These are phyloP conservation scores for Conus betulinus DNA, from an alignment of 1,140 invertebrate species.

Conservation along the genomic window DNA sequence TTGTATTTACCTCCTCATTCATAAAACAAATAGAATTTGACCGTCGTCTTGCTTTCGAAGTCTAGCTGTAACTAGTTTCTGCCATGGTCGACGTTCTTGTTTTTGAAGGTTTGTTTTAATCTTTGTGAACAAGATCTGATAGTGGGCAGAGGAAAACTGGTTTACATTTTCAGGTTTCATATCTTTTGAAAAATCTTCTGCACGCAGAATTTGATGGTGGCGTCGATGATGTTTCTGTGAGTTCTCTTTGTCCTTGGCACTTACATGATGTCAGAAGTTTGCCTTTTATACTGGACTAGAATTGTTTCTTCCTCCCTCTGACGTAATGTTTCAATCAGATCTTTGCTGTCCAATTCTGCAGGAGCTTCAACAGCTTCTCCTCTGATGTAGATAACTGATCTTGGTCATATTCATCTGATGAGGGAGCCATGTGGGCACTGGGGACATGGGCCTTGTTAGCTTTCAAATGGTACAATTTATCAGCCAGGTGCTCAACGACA, in stretches of 20 bases:
- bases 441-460: conserved; percentile 73
- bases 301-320: conserved; percentile 76
- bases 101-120: no score
- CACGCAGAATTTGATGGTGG: conserved; percentile 71
- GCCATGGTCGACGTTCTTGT: no score
- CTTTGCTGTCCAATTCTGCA: conserved; percentile 75
- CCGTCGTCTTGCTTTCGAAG: no score
- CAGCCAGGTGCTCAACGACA: conserved; percentile 73
- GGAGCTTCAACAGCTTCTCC: conserved; percentile 74
- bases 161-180: no score
- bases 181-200: no score
- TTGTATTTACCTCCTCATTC: no score
- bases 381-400: conserved; percentile 74
- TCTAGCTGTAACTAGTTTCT: no score
- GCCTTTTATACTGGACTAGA: conserved; percentile 71
- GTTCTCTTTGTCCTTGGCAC: conserved; percentile 73
- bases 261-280: conserved; percentile 57
- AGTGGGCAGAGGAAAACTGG: no score
- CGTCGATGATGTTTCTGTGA: conserved; percentile 75
- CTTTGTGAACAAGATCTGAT: no score
- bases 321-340: conserved; percentile 66
- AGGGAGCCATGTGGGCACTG: conserved; percentile 72
- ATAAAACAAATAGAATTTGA: no score
- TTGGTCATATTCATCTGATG: conserved; percentile 75
- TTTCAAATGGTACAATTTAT: conserved; percentile 75